Base-by-base conservation (phyloP, 30 jellyfish, hydroid and myxozoan genomes). In the Nemopilema nomurai region DNA sequence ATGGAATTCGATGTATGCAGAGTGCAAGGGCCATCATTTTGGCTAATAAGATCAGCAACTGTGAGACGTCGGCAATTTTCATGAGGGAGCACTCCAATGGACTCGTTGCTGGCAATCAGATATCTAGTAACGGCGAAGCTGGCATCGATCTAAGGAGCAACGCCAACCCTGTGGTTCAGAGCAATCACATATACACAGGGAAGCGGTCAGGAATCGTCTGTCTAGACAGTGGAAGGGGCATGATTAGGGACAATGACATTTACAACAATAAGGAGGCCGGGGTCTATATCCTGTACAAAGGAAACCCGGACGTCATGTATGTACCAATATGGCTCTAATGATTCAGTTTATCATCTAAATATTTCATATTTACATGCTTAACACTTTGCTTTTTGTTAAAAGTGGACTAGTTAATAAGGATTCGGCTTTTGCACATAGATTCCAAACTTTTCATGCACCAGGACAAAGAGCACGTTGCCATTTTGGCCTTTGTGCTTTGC, bases 241-340 rank as follows among this genome's bases (percentile, higher is more conserved):
- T 80, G 25, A 86, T 91, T 64, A 94, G 96, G 19, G 90, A 80
- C 24, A 91, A 91, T 80, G 91, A 91, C 41, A 91, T 91, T 49
- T 91, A 82, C 41, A 91, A 91, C 78, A 91, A 91, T 49, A 86
- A 78, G 68, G 97, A 91, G 69, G 97, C 97, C 73, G 97, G 94
- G 13, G 93, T 91, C 25, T 91, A 91, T 63, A 82, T 91, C 21
- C 65, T 91, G 41, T 89, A 91, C 91, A 86, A 87, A 50, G 97
- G 96, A 50, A 74, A 85, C 82, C 97, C 97, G 18, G 75, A 51
- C 67, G 93, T 91, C 88, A 86, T 83, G 97, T 91, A 69, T 41
- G 97, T 79, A 31, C 21, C 9, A 22, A 28, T 80, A 53, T 27
- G 23, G n/a, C n/a, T n/a, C n/a, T n/a, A n/a, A n/a, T n/a, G n/a